Conservation (phyloP, 2,797 vertebrate species). For the Loriculus beryllinus region DNA sequence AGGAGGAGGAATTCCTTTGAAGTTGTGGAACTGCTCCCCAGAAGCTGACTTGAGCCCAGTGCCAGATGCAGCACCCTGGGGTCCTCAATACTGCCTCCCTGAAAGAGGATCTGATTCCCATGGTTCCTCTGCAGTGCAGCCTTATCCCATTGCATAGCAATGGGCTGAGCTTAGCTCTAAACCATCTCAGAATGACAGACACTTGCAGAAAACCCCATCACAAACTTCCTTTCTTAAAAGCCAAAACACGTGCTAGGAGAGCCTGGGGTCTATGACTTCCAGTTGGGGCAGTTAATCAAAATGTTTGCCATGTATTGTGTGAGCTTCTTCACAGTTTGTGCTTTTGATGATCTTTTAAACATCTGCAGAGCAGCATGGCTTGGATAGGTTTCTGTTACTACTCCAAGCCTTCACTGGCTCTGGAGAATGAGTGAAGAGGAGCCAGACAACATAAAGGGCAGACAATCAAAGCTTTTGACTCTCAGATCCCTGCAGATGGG, state of each 20-base stretch:
- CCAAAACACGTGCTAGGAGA: background rate
- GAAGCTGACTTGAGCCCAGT: background rate
- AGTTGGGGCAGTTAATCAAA: conserved; percentile 62
- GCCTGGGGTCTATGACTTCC: conserved; percentile 18
- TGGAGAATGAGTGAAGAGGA: conserved; percentile 77
- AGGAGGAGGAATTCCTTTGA: conserved; percentile 22
- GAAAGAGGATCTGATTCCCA: background rate
- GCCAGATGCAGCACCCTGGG: background rate
- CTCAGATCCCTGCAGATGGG: conserved; percentile 81
- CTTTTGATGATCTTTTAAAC: conserved; percentile 62
- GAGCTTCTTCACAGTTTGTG: conserved; percentile 51
- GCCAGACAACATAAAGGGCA: conserved; percentile 79
- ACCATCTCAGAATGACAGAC: background rate
- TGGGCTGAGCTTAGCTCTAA: background rate
- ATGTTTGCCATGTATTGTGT: conserved; percentile 38
- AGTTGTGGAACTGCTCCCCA: background rate
- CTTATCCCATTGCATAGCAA: background rate
- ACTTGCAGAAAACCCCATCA: conserved; percentile 9
- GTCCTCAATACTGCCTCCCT: background rate
- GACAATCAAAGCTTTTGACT: conserved; percentile 76
- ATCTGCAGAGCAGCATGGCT: conserved; percentile 79
- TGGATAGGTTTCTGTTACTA: conserved; percentile 70
- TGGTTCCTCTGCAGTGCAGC: background rate
- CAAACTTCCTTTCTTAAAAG: conserved; percentile 32
- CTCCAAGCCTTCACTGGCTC: conserved; percentile 63